Evolutionary conservation across 2,888 invertebrate genomes (phyloP).

Genomic region (Allacma fusca): DNA sequence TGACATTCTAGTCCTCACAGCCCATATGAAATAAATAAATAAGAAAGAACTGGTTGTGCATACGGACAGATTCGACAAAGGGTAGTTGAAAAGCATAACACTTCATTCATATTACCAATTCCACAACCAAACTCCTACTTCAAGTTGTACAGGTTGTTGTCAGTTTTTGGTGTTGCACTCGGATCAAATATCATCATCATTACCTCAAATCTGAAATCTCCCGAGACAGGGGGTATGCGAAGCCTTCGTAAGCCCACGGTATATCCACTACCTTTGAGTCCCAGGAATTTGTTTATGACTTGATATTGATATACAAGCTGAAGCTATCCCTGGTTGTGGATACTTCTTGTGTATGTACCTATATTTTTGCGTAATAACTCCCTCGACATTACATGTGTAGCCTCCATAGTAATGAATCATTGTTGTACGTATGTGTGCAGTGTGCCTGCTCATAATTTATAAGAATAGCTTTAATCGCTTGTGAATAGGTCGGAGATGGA

Average conservation of each 20-base stretch:
- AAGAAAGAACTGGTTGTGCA: constrained; percentile 30
- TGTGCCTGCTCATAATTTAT: neutral
- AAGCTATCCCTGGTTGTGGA: no score
- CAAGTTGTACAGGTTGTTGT: neutral
- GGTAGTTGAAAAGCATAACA: constrained; percentile 4
- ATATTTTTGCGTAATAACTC: no score
- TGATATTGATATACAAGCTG: no score
- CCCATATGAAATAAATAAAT: constrained; percentile 23
- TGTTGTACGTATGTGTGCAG: neutral
- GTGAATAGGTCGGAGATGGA: neutral
- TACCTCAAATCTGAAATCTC: neutral
- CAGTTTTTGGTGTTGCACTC: constrained; percentile 4
- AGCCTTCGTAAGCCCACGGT: no score
- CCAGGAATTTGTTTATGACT: no score
- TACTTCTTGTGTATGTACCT: no score
- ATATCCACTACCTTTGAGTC: no score
- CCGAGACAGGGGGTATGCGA: no score
- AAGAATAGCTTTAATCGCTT: neutral
- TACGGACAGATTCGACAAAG: neutral
- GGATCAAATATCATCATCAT: constrained; percentile 13
- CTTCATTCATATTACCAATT: no score
- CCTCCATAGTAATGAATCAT: neutral
- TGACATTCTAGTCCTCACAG: constrained; percentile 20
- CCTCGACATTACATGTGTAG: no score
- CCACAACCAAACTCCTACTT: neutral